Evolutionary conservation across 2,797 vertebrate species (phyloP).

Genomic region (Ciconia nigra): DNA sequence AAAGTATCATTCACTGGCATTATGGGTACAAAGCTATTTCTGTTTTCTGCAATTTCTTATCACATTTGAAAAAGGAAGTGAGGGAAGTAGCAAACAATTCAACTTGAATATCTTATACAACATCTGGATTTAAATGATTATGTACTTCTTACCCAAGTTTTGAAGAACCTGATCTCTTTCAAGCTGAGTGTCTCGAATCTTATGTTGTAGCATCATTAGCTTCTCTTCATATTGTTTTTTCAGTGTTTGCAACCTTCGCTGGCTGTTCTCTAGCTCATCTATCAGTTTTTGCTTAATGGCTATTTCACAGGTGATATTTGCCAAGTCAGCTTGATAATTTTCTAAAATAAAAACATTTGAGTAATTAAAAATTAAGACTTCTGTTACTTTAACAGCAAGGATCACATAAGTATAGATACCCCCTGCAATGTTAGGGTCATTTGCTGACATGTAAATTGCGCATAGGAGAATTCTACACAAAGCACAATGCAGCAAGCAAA

Average conservation of each 20-base stretch:
- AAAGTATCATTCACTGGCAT: neutral
- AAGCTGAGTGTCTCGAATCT: slow-evolving; percentile 94
- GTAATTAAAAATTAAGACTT: neutral
- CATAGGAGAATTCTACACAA: neutral
- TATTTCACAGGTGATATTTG: slow-evolving; percentile 98
- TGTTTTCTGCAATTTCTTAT: neutral
- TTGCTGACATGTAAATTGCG: neutral
- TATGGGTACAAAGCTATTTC: neutral
- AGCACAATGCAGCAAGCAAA: neutral
- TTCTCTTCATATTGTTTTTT: slow-evolving; percentile 97
- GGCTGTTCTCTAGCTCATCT: slow-evolving; percentile 97
- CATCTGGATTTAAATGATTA: neutral
- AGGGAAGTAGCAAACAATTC: neutral
- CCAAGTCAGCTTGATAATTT: slow-evolving; percentile 91
- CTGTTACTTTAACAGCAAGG: neutral
- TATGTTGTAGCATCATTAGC: slow-evolving; percentile 92
- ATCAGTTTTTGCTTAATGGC: slow-evolving; percentile 98
- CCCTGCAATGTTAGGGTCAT: neutral
- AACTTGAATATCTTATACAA: neutral
- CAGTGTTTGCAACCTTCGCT: slow-evolving; percentile 90
- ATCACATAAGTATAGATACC: neutral
- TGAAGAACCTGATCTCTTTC: slow-evolving; percentile 96
- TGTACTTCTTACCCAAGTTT: slow-evolving; percentile 83
- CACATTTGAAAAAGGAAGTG: neutral
- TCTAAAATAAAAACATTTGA: slow-evolving; percentile 71